Percentiles rank a stretch among this genome's conserved stretches.
These are phyloP conservation scores for Perizoma flavofasciatum DNA, from an alignment of 2,888 invertebrate genomes.

Conservation along the genomic window DNA sequence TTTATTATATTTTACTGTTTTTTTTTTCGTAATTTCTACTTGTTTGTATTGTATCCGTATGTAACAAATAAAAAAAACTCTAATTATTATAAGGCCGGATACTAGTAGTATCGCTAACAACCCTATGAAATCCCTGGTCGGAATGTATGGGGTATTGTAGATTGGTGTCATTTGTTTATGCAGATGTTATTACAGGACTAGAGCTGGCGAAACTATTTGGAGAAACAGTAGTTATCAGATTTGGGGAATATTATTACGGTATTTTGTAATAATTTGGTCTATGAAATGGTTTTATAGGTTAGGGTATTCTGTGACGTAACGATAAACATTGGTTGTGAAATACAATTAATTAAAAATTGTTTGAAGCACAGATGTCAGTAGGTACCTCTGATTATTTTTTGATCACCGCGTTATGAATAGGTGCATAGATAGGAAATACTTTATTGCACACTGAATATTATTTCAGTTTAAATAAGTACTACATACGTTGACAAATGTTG, in stretches of 20 bases:
- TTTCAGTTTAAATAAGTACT: no score
- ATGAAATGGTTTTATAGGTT: slow-evolving; percentile 11
- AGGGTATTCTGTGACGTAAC: background rate
- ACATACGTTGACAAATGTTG: no score
- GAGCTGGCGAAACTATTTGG: slow-evolving; percentile 18
- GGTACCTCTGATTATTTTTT: no score
- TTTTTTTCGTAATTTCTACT: no score
- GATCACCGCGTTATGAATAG: no score
- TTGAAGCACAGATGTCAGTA: no score
- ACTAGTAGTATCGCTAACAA: background rate
- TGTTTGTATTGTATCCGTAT: no score
- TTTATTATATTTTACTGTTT: no score
- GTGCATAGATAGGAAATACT: no score
- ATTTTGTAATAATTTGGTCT: slow-evolving; percentile 26
- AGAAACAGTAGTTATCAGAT: slow-evolving; percentile 26
- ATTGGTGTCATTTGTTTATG: slow-evolving; percentile 38
- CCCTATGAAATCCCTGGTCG: slow-evolving; percentile 24
- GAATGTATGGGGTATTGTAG: slow-evolving; percentile 35
- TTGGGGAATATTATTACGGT: slow-evolving; percentile 20
- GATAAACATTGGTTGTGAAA: background rate
- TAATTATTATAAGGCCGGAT: slow-evolving; percentile 2
- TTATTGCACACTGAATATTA: no score
- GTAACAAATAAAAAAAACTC: no score
- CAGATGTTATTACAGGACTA: slow-evolving; percentile 30
- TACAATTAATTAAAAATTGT: no score